A percentile compares a stretch with the other conserved stretches of the same genome.
phyloP scores from a whole-genome alignment of 2,113 vertebrate genomes.

The Jaculus jaculus region DNA sequence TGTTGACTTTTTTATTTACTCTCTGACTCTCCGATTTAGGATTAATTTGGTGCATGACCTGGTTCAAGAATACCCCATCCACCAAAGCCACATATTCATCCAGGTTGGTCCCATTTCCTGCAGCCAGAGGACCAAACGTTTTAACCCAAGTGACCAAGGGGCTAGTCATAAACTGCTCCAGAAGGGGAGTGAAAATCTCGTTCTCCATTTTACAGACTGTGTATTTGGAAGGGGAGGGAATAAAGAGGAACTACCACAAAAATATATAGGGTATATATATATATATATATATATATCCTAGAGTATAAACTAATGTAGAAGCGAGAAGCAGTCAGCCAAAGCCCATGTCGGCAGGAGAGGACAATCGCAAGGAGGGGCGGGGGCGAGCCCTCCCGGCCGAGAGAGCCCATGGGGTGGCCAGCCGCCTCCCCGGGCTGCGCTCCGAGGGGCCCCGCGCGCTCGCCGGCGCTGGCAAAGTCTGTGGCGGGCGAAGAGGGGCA shows the following conservation, averaged over 20 bases:
- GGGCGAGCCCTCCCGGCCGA: slow-evolving; percentile 18
- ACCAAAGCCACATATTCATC: slow-evolving; percentile 95
- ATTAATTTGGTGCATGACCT: slow-evolving; percentile 98
- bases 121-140: slow-evolving; percentile 90
- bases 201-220: slow-evolving; percentile 91
- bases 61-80: slow-evolving; percentile 95
- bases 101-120: slow-evolving; percentile 90
- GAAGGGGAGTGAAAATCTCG: slow-evolving; percentile 93
- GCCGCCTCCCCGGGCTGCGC: slow-evolving; percentile 28
- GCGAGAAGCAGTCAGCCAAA: slow-evolving; percentile 76
- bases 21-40: slow-evolving; percentile 93
- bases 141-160: slow-evolving; percentile 98
- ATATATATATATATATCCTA: slow-evolving; percentile 35
- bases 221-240: slow-evolving; percentile 10
- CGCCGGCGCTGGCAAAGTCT: slow-evolving; percentile 57
- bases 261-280: too few relatives aligned
- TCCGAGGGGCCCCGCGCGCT: slow-evolving; percentile 46
- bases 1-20: slow-evolving; percentile 98
- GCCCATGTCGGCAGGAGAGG: slow-evolving; percentile 61
- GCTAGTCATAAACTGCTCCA: slow-evolving; percentile 97
- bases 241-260: slow-evolving; percentile 72
- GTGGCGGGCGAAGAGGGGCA: slow-evolving; percentile 69
- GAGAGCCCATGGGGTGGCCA: neutral
- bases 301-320: slow-evolving; percentile 57
- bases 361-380: slow-evolving; percentile 60